These are phyloP conservation scores for Thamnophis sirtalis DNA, from an alignment of 2,113 vertebrate genomes.

Conservation along the genomic window DNA sequence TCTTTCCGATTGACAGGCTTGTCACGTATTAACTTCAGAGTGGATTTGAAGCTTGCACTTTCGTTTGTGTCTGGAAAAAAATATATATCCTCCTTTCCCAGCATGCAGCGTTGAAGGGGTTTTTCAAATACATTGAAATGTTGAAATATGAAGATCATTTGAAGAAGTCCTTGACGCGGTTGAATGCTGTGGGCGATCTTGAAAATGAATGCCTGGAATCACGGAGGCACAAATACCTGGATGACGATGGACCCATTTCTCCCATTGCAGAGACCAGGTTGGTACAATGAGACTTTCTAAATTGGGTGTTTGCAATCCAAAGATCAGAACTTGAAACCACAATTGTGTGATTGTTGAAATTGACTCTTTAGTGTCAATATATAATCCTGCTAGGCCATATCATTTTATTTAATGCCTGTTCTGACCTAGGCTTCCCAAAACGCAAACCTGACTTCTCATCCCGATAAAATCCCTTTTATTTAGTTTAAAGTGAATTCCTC, in stretches of 20 bases:
- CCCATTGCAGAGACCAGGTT: constrained; percentile 70
- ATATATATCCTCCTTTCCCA: constrained; percentile 20
- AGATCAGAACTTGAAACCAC: neutral
- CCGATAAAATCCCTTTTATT: too few species aligned
- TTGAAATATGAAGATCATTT: constrained; percentile 72
- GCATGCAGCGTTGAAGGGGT: constrained; percentile 70
- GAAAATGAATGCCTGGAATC: constrained; percentile 62
- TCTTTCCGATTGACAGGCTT: neutral
- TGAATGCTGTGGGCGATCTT: constrained; percentile 65
- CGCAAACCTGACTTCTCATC: too few species aligned
- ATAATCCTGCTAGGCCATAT: neutral
- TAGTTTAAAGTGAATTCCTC: too few species aligned
- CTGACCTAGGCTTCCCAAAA: too few species aligned
- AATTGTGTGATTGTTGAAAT: neutral
- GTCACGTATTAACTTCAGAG: neutral
- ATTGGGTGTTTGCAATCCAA: neutral
- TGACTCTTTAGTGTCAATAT: neutral
- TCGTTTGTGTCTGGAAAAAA: neutral
- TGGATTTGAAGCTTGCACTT: neutral
- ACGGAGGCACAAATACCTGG: constrained; percentile 69
- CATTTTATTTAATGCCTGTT: neutral
- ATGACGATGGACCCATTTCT: constrained; percentile 74
- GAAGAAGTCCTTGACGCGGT: constrained; percentile 62
- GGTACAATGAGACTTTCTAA: constrained; percentile 28
- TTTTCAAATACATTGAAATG: constrained; percentile 67